A percentile compares a stretch with the other conserved stretches of the same genome.
These are phyloP conservation scores for Hyperoplus immaculatus DNA, from an alignment of 2,797 vertebrate species.

Conservation along the genomic window DNA sequence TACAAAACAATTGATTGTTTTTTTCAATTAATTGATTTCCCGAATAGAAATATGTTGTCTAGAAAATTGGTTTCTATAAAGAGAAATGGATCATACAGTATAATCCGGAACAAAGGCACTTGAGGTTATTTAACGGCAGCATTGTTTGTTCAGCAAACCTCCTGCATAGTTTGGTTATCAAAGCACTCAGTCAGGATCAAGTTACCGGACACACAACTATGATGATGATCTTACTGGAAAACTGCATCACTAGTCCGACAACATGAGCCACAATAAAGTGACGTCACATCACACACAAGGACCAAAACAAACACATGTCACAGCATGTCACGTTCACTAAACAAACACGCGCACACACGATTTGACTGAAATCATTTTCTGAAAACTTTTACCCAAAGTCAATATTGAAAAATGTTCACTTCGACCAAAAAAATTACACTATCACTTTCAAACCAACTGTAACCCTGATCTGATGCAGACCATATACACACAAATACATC, in stretches of 20 bases:
- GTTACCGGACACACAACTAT: slow-evolving; percentile 46
- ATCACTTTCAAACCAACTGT: not conserved
- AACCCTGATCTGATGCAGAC: slow-evolving; percentile 13
- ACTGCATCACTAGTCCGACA: slow-evolving; percentile 22
- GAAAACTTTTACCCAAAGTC: not conserved
- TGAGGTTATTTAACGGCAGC: not conserved
- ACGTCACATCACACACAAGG: slow-evolving; percentile 23
- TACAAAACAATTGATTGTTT: too few species aligned
- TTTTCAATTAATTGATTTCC: too few species aligned
- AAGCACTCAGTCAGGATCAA: slow-evolving; percentile 27
- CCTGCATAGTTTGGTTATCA: slow-evolving; percentile 40
- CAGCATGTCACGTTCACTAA: not conserved
- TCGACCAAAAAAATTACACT: not conserved
- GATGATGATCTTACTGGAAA: slow-evolving; percentile 61
- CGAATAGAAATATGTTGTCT: too few species aligned
- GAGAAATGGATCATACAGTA: not conserved
- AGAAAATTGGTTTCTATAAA: not conserved
- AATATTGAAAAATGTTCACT: not conserved
- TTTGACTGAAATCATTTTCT: not conserved
- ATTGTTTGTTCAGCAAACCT: slow-evolving; percentile 26
- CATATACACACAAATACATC: not conserved
- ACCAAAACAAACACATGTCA: slow-evolving; percentile 15
- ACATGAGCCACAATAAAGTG: slow-evolving; percentile 43
- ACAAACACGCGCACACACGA: not conserved
- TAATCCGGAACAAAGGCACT: slow-evolving; percentile 1